Evolutionary conservation across 2,113 vertebrate species (phyloP), one percentile per base, ranked within the genome.

Genomic region (Lagopus leucura): DNA sequence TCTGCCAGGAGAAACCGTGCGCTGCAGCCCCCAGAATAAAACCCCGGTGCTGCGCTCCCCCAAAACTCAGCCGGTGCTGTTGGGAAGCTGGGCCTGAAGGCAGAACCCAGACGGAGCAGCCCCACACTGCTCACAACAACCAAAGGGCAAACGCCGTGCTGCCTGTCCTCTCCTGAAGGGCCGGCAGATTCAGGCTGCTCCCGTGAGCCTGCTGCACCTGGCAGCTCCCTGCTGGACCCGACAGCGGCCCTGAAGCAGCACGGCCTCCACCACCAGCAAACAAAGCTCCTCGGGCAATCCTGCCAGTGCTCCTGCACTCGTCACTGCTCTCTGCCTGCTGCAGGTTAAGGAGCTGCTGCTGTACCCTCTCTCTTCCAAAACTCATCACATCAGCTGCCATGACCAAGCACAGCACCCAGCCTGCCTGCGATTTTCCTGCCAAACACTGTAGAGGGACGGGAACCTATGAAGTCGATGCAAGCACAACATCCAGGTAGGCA

Each of bases 171-270:
- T 15, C n/a, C 55, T 3, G 5, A 24, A 65, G 66, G 38, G 11
- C 14, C 3, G 1, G 38, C 5, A 6, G 25, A 7, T 43, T 12
- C 19, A 13, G 22, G 3, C 27, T 2, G 7, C 10, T 3, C 8
- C 47, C 8, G 19, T 2, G 8, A 67, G 30, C 27, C 34, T 6
- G 36, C 54, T 30, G 16, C 8, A 22, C 57, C 40, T 2, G 6
- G 11, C 3, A 6, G 28, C 69, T n/a, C 45, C 45, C 45, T 20
- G 45, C 45, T 10, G 45, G 45, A 47, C 45, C 45, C 9, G 4
- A 19, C 16, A 20, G 17, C 45, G 6, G 47, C 47, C 47, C 20
- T 21, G 47, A 21, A 47, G 47, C 47, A 5, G 17, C 6, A 47
- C 8, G 19, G 30, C 13, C 55, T 21, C 14, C 66, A 17, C n/a